Base-by-base conservation (phyloP, 1,140 invertebrate species). In the Portunus trituberculatus region DNA sequence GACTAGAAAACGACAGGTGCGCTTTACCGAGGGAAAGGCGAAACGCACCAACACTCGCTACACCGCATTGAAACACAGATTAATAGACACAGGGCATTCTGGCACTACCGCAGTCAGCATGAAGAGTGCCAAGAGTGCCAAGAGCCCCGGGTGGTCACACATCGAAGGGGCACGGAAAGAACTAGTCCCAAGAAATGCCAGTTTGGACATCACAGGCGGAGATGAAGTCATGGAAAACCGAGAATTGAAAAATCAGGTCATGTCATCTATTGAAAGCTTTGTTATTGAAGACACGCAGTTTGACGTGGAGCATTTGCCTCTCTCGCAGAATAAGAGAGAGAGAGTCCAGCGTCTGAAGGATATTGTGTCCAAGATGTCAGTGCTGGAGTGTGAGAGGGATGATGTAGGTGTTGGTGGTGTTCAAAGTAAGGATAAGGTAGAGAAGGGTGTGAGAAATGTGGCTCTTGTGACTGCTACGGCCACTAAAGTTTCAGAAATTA, bases 61-160 rank as follows among this genome's bases (percentile, higher is more conserved):
- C 48, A 91, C 94, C 0, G 84, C 92, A 52, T 31, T 92, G 8
- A 92, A 92, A 12, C 45, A 52, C 0, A 87, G 91, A 25, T 29
- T 95, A 10, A 46, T 95, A 0, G 94, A 95, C 14, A 48, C 91
- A 3, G 76, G 14, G 67, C 92, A 88, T 31, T 45, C 8, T 25
- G n/a, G 67, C 20, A 82, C 94, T 29, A 83, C 87, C 28, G 67
- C 91, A 0, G 86, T 95, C 10, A 95, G 76, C 88, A 52, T 95
- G 20, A 95, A 95, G 84, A 48, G 67, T 76, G 67, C 67, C 67
- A 25, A 8, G 20, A n/a, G 76, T 29, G 46, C 91, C 12, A 95
- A 95, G 86, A 92, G 91, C 20, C 94, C 94, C 29, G 94, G 94
- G 0, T 95, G 94, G 94, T 95, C 94, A 76, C 94, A 95, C 59